Evolutionary conservation across 1,140 invertebrate species (phyloP), one percentile per base, ranked within the genome.

Genomic region (Eupristina koningsbergeri): DNA sequence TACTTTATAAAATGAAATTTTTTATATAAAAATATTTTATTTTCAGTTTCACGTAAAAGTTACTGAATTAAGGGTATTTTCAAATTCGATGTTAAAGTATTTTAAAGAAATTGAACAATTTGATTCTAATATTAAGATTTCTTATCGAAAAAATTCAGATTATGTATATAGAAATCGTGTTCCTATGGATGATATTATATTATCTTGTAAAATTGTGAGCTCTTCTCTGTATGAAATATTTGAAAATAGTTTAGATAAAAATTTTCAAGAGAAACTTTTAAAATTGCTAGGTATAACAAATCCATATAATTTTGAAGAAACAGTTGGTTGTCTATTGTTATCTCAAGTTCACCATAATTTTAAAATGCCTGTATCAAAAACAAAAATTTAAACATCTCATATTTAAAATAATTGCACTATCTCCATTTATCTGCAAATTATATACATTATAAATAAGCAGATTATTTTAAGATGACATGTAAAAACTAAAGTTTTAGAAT

Each of bases 191-290:
- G 50, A 89, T 6, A 81, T 87, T 53, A 84, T 83, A 0, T 84
- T 84, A 53, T 80, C 84, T 3, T 91, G 90, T 85, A 79, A 85
- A 63, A 74, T 89, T 11, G 75, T 91, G 53, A 89, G 86, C 19
- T 74, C 67, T 22, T 81, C 89, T 9, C 81, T 90, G 47, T 80
- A 80, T 31, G 74, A 78, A 9, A 81, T 92, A 26, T 61, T 92
- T n/a, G 80, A 81, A 41, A 86, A 89, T 19, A 91, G 89, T 85
- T 39, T 77, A 31, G 86, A 89, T 58, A 41, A 86, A 17, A 45
- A 87, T 29, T 92, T 91, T 75, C 87, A 83, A 78, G 85, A 88
- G 39, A 80, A 86, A 6, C 87, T 88, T 53, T 88, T 89, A 8
- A 61, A 88, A 26, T 67, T 85, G 39, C 83, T 89, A 45, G 47